Conservation (phyloP, 1,140 invertebrate genomes). For the Atta texana region DNA sequence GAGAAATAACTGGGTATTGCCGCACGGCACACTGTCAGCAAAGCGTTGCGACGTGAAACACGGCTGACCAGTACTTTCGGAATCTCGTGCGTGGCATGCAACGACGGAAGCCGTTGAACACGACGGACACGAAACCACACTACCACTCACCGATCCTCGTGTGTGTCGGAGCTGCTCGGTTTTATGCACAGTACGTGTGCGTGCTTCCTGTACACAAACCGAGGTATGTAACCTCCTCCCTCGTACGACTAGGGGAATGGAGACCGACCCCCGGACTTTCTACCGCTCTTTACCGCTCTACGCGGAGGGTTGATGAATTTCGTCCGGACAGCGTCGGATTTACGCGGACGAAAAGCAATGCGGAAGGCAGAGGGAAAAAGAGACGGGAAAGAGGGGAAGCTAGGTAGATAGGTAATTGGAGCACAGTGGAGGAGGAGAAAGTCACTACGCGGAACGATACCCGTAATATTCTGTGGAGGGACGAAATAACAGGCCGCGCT, state of each 20-base stretch:
- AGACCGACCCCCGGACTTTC: slow-evolving; percentile 23
- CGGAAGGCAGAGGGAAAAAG: background rate
- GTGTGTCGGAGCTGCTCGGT: slow-evolving; percentile 29
- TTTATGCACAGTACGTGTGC: slow-evolving; percentile 69
- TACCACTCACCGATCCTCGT: slow-evolving; percentile 58
- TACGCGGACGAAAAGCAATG: slow-evolving; percentile 47
- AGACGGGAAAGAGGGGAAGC: slow-evolving; percentile 3
- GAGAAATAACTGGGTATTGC: slow-evolving; percentile 45
- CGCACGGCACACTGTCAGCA: slow-evolving; percentile 54
- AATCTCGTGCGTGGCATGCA: slow-evolving; percentile 68
- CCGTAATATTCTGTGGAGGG: slow-evolving; percentile 70
- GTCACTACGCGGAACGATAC: slow-evolving; percentile 68
- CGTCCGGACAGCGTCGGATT: slow-evolving; percentile 68
- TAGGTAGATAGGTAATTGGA: slow-evolving; percentile 71
- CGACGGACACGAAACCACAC: slow-evolving; percentile 65
- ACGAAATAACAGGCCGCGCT: slow-evolving; percentile 67
- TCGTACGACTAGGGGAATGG: background rate
- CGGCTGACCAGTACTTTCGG: slow-evolving; percentile 57
- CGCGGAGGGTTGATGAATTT: slow-evolving; percentile 69
- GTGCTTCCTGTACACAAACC: slow-evolving; percentile 68
- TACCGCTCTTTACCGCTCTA: slow-evolving; percentile 17
- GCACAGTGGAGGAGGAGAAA: slow-evolving; percentile 63
- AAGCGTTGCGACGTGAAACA: slow-evolving; percentile 66
- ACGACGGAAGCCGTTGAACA: slow-evolving; percentile 69
- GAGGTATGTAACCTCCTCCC: slow-evolving; percentile 64